Conservation (phyloP, 1,140 invertebrate genomes). For the Dinoponera quadriceps region DNA sequence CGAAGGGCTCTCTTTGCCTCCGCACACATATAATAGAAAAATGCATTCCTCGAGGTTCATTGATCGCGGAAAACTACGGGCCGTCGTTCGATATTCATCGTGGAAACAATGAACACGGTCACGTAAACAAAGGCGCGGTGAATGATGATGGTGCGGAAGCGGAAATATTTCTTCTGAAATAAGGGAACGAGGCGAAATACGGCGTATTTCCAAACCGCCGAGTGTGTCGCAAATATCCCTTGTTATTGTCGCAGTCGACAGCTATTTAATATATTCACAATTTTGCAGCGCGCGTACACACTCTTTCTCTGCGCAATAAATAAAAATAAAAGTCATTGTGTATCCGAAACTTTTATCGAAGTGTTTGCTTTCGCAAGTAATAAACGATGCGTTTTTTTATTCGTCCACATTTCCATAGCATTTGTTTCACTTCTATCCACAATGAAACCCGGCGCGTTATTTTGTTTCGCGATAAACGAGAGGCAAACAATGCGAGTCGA, state of each 20-base stretch:
- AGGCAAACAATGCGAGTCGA: not conserved
- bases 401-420: not conserved
- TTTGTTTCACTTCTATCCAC: not conserved
- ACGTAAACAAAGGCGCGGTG: not conserved
- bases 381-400: not conserved
- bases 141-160: not conserved
- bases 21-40: not conserved
- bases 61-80: not conserved
- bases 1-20: not conserved
- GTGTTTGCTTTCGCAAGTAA: constrained; percentile 8
- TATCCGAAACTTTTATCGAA: not conserved
- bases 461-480: not conserved
- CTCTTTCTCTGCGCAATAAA: not conserved
- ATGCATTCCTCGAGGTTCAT: constrained; percentile 2
- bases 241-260: too few relatives aligned
- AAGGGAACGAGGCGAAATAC: not conserved
- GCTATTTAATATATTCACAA: not conserved
- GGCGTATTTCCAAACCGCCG: too few relatives aligned
- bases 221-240: too few relatives aligned
- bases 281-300: not conserved
- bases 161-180: constrained; percentile 7
- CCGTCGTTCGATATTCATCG: constrained; percentile 3
- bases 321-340: not conserved
- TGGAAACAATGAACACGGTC: not conserved
- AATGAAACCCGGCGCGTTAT: not conserved